Evolutionary conservation across 2,888 invertebrate species (phyloP), one percentile per base, ranked within the genome.

Genomic region (Drosophila quinaria): DNA sequence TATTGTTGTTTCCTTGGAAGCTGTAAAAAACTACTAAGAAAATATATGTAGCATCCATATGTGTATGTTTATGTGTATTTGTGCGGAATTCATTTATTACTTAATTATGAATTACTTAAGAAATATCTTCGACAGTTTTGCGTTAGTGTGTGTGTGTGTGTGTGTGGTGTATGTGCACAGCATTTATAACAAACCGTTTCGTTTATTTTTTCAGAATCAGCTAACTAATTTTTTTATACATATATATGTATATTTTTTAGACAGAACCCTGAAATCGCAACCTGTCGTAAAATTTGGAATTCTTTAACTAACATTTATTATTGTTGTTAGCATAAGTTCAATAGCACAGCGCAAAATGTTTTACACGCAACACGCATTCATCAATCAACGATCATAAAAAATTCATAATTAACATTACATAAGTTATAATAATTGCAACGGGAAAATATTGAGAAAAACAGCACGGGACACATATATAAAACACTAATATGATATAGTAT

Each of bases 11-110:
- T 17, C 60, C 54, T 49, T 76, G 74, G 80, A 82, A 82, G 80
- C 74, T 77, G 81, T 85, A 86, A 82, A 85, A 82, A 82, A 77
- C 83, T 86, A 86, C 83, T 85, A 82, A 77, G 81, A 86, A 82
- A 82, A 86, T 85, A 81, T 81, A 78, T 71, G 46, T 81, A 70
- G 70, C 78, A 74, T 79, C 31, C 68, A 52, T 56, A 35, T 54
- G 41, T 33, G 44, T 44, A 47, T 50, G 47, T 35, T 22, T 49
- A 17, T 51, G 17, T 52, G 54, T 31, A 31, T 63, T 35, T 62
- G 56, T 60, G 42, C 29, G 31, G 15, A 11, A 17, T 44, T 15
- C 44, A 37, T 37, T 37, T n/a, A 37, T 37, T 37, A 37, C 37
- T 37, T 37, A 37, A n/a, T 5, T 37, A 13, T 35, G 35, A 35